Percentiles rank a stretch among this genome's conserved stretches.
Conservation (phyloP, 2,113 vertebrate genomes). For the Drymodes brunneopygia region DNA sequence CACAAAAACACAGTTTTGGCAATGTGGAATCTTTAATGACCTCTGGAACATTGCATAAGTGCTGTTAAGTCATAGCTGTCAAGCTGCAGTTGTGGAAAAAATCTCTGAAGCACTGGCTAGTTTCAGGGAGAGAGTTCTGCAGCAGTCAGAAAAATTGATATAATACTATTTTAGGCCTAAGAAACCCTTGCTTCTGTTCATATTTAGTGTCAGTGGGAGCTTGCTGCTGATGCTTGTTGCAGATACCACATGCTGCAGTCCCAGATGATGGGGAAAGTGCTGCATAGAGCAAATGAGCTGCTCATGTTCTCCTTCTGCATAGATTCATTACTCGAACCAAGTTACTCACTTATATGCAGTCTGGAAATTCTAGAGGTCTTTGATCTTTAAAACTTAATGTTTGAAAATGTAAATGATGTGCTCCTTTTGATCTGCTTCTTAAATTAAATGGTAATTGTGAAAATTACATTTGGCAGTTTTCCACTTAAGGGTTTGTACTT, state of each 20-base stretch:
- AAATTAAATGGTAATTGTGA: slow-evolving; percentile 61
- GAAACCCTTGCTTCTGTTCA: background rate
- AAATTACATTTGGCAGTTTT: slow-evolving; percentile 45
- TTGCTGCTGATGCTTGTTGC: background rate
- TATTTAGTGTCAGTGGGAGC: background rate
- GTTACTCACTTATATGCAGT: background rate
- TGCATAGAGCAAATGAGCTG: background rate
- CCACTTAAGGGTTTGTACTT: background rate
- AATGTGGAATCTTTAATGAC: background rate
- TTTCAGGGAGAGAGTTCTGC: background rate
- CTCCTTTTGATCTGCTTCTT: slow-evolving; percentile 55
- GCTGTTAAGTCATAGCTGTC: background rate
- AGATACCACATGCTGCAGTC: background rate
- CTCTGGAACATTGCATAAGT: background rate
- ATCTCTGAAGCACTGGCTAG: background rate
- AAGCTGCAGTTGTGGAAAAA: background rate
- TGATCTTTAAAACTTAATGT: slow-evolving; percentile 54
- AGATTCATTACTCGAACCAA: background rate
- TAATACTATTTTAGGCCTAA: background rate
- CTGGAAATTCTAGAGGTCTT: slow-evolving; percentile 26
- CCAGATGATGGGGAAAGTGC: background rate
- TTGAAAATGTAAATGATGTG: slow-evolving; percentile 56
- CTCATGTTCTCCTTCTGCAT: background rate
- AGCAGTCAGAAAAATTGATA: background rate
- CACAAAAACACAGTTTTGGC: background rate